A percentile compares a stretch with the other conserved stretches of the same genome.
phyloP scores from a whole-genome alignment of 2,797 vertebrate species.

The Caiman crocodilus region DNA sequence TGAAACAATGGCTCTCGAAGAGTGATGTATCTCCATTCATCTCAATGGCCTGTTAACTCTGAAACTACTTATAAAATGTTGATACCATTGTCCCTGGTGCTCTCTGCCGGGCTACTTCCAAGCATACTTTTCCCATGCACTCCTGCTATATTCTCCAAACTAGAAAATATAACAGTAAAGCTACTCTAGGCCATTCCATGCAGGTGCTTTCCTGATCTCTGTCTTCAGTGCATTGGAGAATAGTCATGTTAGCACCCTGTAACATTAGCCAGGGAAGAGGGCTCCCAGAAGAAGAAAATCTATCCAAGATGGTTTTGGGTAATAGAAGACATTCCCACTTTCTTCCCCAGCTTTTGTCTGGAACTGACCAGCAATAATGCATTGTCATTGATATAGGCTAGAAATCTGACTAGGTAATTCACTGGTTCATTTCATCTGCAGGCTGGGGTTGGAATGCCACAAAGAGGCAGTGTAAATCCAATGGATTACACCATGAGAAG shows the following conservation, averaged over 20 bases:
- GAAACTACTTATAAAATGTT: slow-evolving; percentile 17
- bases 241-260: no score
- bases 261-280: not conserved
- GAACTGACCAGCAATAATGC: no score
- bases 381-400: not conserved
- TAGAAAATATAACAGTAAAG: no score
- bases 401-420: not conserved
- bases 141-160: no score
- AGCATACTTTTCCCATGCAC: not conserved
- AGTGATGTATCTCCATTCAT: not conserved
- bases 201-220: no score
- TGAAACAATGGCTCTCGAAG: not conserved
- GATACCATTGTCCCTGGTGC: no score
- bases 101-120: no score
- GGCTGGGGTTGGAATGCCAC: no score
- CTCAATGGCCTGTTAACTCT: not conserved
- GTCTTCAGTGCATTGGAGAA: no score
- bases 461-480: not conserved
- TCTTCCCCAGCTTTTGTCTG: not conserved
- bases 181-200: no score
- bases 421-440: not conserved
- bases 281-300: not conserved
- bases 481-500: not conserved
- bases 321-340: not conserved
- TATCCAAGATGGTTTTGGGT: not conserved